Base-by-base conservation (phyloP, 1,140 invertebrate species). In the Brachystomella parvula region DNA sequence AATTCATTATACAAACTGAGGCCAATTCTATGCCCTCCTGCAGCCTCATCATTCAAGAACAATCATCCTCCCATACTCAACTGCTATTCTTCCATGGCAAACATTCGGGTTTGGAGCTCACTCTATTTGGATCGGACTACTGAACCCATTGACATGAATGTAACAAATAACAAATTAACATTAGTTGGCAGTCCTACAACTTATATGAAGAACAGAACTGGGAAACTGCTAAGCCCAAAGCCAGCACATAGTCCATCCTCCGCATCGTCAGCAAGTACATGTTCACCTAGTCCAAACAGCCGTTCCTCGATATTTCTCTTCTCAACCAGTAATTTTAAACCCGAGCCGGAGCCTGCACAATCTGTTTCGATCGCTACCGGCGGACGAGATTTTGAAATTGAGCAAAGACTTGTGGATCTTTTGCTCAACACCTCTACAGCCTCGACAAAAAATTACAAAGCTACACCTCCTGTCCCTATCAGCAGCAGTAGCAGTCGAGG, bases 1-100 rank as follows among this genome's bases (percentile, higher is more conserved):
- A 73, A 73, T 67, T 66, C 68, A 17, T 39, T 73, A 47, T 73
- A 67, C 47, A 70, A 66, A 56, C 26, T 73, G 6, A 64, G 66
- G 30, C 29, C 62, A 12, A 47, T 72, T 9, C 59, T 72, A 30
- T 44, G 61, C 39, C 63, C 65, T n/a, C 71, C 68, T 31, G 39
- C 63, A 44, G 17, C 39, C 0, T 19, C 2, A 1, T 19, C 12
- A 0, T 32, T 32, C 12, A 64, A 21, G 29, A n/a, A 12, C 32
- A 59, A 39, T 30, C 15, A 61, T 1, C 21, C 62, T 15, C 32
- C 21, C 0, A n/a, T 64, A 39, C 33, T 70, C 1, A 33, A 26
- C 31, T 71, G 67, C 49, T 71, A 61, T 28, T 29, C 61, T 2
- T 31, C 47, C n/a, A 66, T 70, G 61, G 58, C 59, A 53, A 63